Evolutionary conservation across 2,888 invertebrate genomes (phyloP).

Genomic region (Serrognathus titanus): DNA sequence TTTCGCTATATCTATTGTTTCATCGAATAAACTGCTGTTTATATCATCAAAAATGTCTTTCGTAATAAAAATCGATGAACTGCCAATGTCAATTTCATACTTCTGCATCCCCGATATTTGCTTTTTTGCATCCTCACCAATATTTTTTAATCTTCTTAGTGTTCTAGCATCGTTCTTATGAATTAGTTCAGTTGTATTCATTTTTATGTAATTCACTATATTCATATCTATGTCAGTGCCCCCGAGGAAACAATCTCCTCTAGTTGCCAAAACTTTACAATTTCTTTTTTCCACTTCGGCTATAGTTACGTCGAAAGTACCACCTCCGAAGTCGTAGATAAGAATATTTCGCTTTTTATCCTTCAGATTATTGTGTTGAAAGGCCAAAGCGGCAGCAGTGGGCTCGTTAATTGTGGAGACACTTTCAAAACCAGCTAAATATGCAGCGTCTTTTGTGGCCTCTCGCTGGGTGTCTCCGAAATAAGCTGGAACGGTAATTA

Average conservation of each 20-base stretch:
- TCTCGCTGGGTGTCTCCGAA: constrained; percentile 31
- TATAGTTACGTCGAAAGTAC: constrained; percentile 33
- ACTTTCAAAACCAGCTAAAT: constrained; percentile 27
- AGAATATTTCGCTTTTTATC: constrained; percentile 20
- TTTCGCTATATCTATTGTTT: constrained; percentile 24
- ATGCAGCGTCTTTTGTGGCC: constrained; percentile 30
- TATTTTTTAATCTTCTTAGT: constrained; percentile 19
- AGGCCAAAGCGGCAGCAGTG: constrained; percentile 31
- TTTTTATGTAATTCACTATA: constrained; percentile 20
- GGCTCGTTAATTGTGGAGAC: constrained; percentile 29
- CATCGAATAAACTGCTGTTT: constrained; percentile 20
- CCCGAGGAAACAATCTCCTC: constrained; percentile 32
- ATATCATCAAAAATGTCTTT: constrained; percentile 29
- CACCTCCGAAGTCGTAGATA: constrained; percentile 33
- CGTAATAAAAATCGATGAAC: constrained; percentile 11
- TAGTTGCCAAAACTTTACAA: constrained; percentile 25
- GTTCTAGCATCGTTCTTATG: constrained; percentile 11
- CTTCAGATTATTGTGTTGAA: constrained; percentile 19
- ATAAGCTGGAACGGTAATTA: constrained; percentile 35
- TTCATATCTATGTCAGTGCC: constrained; percentile 32
- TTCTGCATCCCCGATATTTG: neutral
- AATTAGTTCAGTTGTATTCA: constrained; percentile 19
- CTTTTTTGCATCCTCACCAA: constrained; percentile 26
- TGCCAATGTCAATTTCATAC: neutral
- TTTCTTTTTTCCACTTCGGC: constrained; percentile 16